Evolutionary conservation across 2,888 invertebrate species (phyloP), one percentile per base, ranked within the genome.

Genomic region (Melangyna quadrimaculata): DNA sequence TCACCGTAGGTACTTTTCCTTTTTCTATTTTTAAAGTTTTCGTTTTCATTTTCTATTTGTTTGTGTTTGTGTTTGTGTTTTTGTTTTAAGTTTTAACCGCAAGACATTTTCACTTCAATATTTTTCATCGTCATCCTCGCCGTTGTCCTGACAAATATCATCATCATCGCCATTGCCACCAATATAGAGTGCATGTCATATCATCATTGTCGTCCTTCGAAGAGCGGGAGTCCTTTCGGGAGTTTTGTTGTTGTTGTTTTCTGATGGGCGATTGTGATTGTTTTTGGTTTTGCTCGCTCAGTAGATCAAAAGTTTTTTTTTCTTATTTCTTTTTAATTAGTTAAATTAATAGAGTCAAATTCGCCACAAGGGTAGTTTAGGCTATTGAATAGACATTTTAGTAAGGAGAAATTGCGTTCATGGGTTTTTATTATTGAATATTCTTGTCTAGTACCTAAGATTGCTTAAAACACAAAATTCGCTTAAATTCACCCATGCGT

Each of bases 81-180:
- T 67, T 67, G 48, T 67, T 51, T 45, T 59, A 53, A 71, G 57
- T 84, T 84, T 79, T 65, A 77, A 67, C 79, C 79, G 57, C 72
- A 48, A 72, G 75, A 77, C 67, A 69, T 79, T 84, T 77, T 67
- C 35, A 84, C 78, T 83, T 74, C 74, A 79, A 69, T 59, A 59
- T 79, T 75, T 84, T 77, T 72, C 69, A 61, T 59, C 57, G 19
- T 45, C 83, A 19, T 51, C 61, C 51, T 22, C 35, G 14, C 51
- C 22, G 19, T 63, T 22, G 55, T 24, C 4, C 51, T 67, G 67
- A 51, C 67, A 67, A 67, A 67, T 35, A 67, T 67, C 51, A 67
- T 67, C 67, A 67, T 67, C 73, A 57, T 67, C 35, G 48, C 48
- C 73, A 57, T 67, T 27, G 48, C 48, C 53, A 48, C 74, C 69